A percentile compares a stretch with the other conserved stretches of the same genome.
These are phyloP conservation scores for Hydra vulgaris DNA, from an alignment of 30 jellyfish, hydroid and myxozoan genomes.

Conservation along the genomic window DNA sequence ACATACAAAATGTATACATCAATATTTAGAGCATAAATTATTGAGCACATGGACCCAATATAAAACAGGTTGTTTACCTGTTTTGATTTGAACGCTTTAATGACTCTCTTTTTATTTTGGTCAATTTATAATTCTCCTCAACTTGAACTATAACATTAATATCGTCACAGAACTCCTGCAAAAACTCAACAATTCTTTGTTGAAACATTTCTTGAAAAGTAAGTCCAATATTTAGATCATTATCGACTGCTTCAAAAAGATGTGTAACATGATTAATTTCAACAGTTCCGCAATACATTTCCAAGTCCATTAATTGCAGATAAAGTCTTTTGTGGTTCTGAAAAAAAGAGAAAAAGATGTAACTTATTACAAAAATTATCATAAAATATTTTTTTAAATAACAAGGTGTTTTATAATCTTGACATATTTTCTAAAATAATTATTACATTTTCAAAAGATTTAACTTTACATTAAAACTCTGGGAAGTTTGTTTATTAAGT, in stretches of 20 bases:
- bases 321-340: constrained; percentile 81
- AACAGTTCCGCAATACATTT: constrained; percentile 36
- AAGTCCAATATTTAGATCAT: constrained; percentile 31
- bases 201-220: constrained; percentile 69
- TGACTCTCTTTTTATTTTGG: constrained; percentile 3
- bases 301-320: constrained; percentile 68
- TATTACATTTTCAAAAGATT: no score
- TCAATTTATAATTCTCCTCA: constrained; percentile 39
- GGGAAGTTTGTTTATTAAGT: no score
- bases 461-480: no score
- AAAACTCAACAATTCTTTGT: constrained; percentile 58
- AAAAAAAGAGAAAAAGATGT: neutral
- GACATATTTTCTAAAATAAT: no score
- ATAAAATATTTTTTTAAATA: no score
- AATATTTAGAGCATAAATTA: no score
- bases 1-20: no score
- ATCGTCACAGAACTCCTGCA: constrained; percentile 63
- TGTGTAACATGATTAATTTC: constrained; percentile 29
- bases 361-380: neutral
- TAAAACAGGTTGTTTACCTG: neutral
- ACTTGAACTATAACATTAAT: constrained; percentile 31
- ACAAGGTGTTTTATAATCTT: no score
- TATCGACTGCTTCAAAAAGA: constrained; percentile 43
- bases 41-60: no score
- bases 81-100: neutral